phyloP scores from a whole-genome alignment of 2,888 invertebrate genomes.

The Drosophila niveifrons region DNA sequence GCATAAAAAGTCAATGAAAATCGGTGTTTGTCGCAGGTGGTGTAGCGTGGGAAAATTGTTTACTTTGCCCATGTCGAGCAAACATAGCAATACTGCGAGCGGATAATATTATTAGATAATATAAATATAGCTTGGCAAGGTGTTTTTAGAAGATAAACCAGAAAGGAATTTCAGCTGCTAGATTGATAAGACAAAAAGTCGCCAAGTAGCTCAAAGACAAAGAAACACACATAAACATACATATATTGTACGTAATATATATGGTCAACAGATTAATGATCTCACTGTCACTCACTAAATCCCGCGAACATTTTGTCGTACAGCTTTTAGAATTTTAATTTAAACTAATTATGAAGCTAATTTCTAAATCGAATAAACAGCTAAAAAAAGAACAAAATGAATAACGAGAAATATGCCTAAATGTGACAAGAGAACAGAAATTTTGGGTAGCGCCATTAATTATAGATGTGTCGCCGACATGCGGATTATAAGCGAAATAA shows the following conservation, averaged over 20 bases:
- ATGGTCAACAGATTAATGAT: slow-evolving; percentile 48
- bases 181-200: slow-evolving; percentile 38
- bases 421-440: slow-evolving; percentile 54
- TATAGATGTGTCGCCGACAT: slow-evolving; percentile 44
- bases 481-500: slow-evolving; percentile 60
- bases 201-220: background rate
- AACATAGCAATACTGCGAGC: slow-evolving; percentile 5
- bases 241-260: background rate
- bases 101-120: slow-evolving; percentile 36
- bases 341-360: slow-evolving; percentile 71
- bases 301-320: slow-evolving; percentile 25
- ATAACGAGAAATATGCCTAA: slow-evolving; percentile 55
- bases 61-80: slow-evolving; percentile 32
- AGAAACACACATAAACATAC: slow-evolving; percentile 7
- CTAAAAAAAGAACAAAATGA: slow-evolving; percentile 43
- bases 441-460: slow-evolving; percentile 60
- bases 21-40: slow-evolving; percentile 43
- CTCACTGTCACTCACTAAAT: slow-evolving; percentile 56
- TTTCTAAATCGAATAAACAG: slow-evolving; percentile 47
- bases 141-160: slow-evolving; percentile 33
- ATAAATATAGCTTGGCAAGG: slow-evolving; percentile 6
- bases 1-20: slow-evolving; percentile 62
- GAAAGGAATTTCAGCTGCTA: slow-evolving; percentile 42
- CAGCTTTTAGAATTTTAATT: slow-evolving; percentile 59
- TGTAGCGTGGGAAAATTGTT: slow-evolving; percentile 75